Base-by-base conservation (phyloP, 2,113 vertebrate genomes). In the Grantiella picta region DNA sequence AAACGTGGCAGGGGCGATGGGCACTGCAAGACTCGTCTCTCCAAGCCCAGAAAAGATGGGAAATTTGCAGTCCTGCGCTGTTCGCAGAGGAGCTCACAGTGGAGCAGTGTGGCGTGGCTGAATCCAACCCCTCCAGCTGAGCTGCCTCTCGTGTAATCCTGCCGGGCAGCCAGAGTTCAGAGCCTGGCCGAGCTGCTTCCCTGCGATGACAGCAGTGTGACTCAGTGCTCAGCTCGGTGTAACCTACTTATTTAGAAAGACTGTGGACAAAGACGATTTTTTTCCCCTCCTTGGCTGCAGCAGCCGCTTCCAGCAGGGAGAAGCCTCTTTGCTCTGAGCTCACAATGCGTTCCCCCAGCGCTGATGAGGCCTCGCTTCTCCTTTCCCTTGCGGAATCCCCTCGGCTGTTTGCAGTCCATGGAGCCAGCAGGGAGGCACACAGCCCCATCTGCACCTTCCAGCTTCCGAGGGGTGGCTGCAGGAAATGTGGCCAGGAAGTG, bases 201-300 rank as follows among this genome's bases (percentile, higher is more conserved):
- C 93, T 56, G 27, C 60, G 52, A 81, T 92, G 87, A 86, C 84
- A 92, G 50, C 82, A 28, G 47, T 9, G 0, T 91, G 91, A 96
- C 52, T 95, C 93, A 91, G 42, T 78, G 52, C 50, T 0, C 4
- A 89, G 86, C 84, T 86, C 54, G 3, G 47, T 89, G 73, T 91
- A 94, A 91, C 92, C 86, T 86, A 54, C 65, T 86, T 82, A 84
- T 82, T 92, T 91, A 64, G 40, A 92, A 90, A 78, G 49, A 44
- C 31, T 52, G 36, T 60, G 79, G 22, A 64, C 94, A 94, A 77
- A 92, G 80, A 70, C 0, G 0, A 40, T 75, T 86, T 73, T 73
- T 65, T 82, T 49, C 18, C 4, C n/a, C 53, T 36, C 89, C 76
- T 73, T 91, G 73, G 44, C 89, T 78, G 49, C 1, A 0, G 72